Base-by-base conservation (phyloP, 2,888 invertebrate species). In the Holacanthella duospinosa region DNA sequence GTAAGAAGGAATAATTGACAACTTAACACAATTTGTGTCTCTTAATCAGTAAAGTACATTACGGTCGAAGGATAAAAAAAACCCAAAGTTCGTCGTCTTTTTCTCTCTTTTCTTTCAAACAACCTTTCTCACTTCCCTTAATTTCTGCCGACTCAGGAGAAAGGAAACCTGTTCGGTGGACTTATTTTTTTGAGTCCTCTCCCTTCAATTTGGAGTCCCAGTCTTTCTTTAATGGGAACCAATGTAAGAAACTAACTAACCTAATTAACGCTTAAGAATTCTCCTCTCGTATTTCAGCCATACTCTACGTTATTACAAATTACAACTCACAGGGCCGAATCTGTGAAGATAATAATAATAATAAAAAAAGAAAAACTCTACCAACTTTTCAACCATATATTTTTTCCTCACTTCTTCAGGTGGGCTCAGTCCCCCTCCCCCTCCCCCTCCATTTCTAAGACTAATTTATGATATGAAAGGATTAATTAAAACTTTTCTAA, bases 261-360 rank as follows among this genome's bases (percentile, higher is more conserved):
- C 21, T 48, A 48, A 48, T 48, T 48, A 48, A 48, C 48, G 12
- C 48, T 48, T 48, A 48, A 21, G 48, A 48, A 48, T 48, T 48
- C 48, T 21, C 12, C 19, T 4, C 48, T 48, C 48, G 48, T 4
- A 4, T 48, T 48, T 4, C 12, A 48, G 16, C 21, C n/a, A 16
- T 21, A 4, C 21, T 4, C 12, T 16, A 16, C 21, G n/a, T 48
- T 9, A 48, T n/a, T n/a, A n/a, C n/a, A n/a, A n/a, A n/a, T n/a
- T n/a, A n/a, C n/a, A n/a, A n/a, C n/a, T n/a, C n/a, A n/a, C n/a
- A n/a, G n/a, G n/a, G n/a, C n/a, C n/a, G n/a, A n/a, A n/a, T n/a
- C n/a, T n/a, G n/a, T n/a, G n/a, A n/a, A n/a, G n/a, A n/a, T n/a
- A n/a, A n/a, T n/a, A 48, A 48, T 48, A 21, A 21, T 4, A 48